Base-by-base conservation (phyloP, 2,113 vertebrate genomes). In the Dendrocopos noguchii region DNA sequence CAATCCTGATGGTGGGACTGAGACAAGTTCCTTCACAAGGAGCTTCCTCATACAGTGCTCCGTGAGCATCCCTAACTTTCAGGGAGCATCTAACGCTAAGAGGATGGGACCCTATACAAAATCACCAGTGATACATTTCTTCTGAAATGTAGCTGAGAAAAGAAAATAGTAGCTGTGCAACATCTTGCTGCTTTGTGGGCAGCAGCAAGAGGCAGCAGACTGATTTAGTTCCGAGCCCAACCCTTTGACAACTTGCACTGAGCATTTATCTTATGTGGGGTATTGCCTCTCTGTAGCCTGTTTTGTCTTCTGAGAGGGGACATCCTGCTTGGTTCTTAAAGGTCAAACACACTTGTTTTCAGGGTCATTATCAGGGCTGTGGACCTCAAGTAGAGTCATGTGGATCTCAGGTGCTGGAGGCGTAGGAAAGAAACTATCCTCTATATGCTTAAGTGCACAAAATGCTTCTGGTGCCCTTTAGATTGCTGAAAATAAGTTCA, bases 381-480 rank as follows among this genome's bases (percentile, higher is more conserved):
- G 0, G 52, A 34, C 16, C 31, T n/a, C n/a, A n/a, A n/a, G 4
- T 17, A 25, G 22, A 75, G 50, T 53, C n/a, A 28, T 47, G 19
- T 42, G 60, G 15, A 60, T 17, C n/a, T 72, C 61, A 29, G 74
- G 19, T 21, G 22, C 63, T 65, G 64, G n/a, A 60, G 27, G 24
- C 3, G 7, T 60, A 25, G 24, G 53, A 42, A 47, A 29, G 28
- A 15, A 21, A 10, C 31, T 65, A 16, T 59, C 16, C 25, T 55
- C 53, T 33, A 1, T 28, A 19, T 1, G 1, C 15, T 46, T 33
- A 29, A 52, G 29, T 50, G 20, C 22, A 57, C 2, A 3, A 18
- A 29, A 39, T 57, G n/a, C n/a, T n/a, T 79, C 25, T 79, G 33
- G 28, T 68, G 61, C 46, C 15, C 56, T 63, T 79, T 24, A 50